These are phyloP conservation scores for Bungarus multicinctus DNA, from an alignment of 2,113 vertebrate species.

Conservation along the genomic window DNA sequence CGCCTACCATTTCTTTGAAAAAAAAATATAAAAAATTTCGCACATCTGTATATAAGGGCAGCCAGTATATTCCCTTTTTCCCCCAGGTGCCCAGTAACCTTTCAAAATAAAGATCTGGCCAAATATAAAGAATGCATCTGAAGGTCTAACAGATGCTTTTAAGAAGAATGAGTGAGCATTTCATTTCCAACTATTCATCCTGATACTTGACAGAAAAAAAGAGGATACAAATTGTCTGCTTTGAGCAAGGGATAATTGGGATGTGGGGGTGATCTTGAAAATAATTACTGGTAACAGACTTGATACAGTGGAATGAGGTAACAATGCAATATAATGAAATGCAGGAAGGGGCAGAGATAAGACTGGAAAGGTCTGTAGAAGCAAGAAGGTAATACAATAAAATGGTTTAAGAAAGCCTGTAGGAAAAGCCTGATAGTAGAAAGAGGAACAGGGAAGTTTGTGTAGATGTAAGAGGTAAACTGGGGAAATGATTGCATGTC, in stretches of 20 bases:
- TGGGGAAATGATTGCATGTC: not conserved
- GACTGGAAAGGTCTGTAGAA: not conserved
- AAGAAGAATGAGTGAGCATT: not conserved
- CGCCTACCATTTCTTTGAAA: not conserved
- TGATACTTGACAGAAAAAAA: not conserved
- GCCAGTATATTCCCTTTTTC: not conserved
- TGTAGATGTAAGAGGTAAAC: not conserved
- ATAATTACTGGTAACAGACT: not conserved
- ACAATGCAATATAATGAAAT: not conserved
- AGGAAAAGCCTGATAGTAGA: not conserved
- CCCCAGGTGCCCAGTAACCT: not conserved
- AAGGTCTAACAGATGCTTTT: not conserved
- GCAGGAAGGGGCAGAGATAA: not conserved
- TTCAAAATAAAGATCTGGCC: not conserved
- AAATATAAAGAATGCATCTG: not conserved
- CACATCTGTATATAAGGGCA: not conserved
- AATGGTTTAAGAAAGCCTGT: not conserved
- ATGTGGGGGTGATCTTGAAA: not conserved
- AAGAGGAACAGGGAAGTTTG: not conserved
- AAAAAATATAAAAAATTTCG: not conserved
- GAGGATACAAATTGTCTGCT: not conserved
- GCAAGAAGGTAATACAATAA: not conserved
- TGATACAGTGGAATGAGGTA: not conserved
- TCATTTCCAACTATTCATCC: not conserved
- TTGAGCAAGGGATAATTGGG: not conserved